A percentile compares a stretch with the other conserved stretches of the same genome.
Conservation (phyloP, 2,113 vertebrate genomes). For the Antechinus flavipes region DNA sequence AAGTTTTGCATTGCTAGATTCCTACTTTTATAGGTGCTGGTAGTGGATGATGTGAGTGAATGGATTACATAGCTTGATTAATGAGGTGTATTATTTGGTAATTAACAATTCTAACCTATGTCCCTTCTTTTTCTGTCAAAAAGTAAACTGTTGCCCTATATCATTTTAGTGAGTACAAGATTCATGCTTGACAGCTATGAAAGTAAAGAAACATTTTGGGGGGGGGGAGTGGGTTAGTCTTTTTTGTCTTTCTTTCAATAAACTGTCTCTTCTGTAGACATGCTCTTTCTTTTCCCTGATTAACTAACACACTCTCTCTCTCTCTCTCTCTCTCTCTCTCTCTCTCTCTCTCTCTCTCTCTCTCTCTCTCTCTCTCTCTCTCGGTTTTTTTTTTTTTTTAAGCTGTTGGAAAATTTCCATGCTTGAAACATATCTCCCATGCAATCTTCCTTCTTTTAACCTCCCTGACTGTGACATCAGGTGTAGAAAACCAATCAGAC, state of each 20-base stretch:
- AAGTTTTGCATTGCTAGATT: neutral
- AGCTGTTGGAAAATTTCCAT: neutral
- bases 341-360: too few species aligned
- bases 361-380: too few species aligned
- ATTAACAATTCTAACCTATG: constrained; percentile 8
- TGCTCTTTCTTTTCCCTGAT: neutral
- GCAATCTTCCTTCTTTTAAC: neutral
- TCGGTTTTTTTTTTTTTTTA: neutral
- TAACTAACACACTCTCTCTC: neutral
- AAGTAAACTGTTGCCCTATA: neutral
- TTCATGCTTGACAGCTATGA: neutral
- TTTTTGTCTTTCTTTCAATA: constrained; percentile 8
- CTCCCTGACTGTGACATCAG: neutral
- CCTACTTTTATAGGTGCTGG: neutral
- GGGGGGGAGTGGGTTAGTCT: neutral
- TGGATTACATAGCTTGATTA: neutral
- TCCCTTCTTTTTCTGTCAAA: neutral
- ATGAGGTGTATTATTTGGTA: constrained; percentile 1
- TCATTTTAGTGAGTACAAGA: neutral
- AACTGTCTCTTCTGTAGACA: neutral
- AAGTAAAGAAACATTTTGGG: too few species aligned
- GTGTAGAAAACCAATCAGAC: neutral
- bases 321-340: too few species aligned
- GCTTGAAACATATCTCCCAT: neutral
- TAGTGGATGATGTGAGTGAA: neutral